Conservation (phyloP, 92 coral and sea anemone genomes). For the Ricordea florida region DNA sequence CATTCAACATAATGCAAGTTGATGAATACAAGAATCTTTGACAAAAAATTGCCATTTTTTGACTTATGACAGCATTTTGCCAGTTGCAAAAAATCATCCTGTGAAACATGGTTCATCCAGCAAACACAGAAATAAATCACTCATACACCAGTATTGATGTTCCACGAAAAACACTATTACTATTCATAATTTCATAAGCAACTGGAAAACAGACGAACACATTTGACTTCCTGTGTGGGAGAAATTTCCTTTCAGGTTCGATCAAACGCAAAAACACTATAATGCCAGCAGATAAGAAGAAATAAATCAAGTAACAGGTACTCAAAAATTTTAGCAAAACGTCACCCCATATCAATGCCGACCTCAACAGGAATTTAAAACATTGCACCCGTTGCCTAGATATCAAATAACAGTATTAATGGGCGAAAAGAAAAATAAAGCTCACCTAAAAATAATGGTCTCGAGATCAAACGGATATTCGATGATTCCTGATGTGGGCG, state of each 20-base stretch:
- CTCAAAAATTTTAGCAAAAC: not conserved
- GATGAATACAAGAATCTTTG: too few species aligned
- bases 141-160: too few species aligned
- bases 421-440: slow-evolving; percentile 5
- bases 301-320: not conserved
- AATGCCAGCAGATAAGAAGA: not conserved
- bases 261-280: not conserved
- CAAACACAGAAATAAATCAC: too few species aligned
- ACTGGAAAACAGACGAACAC: slow-evolving; percentile 1
- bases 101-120: too few species aligned
- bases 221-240: slow-evolving; percentile 41
- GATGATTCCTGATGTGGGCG: slow-evolving; percentile 98
- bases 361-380: slow-evolving; percentile 13
- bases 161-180: too few species aligned
- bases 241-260: slow-evolving; percentile 32
- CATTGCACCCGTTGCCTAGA: slow-evolving; percentile 33
- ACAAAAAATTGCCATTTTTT: too few species aligned
- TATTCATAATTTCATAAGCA: too few species aligned
- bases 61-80: too few species aligned
- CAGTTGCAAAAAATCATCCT: too few species aligned
- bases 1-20: too few species aligned
- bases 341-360: not conserved
- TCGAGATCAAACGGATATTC: slow-evolving; percentile 99
- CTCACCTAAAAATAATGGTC: slow-evolving; percentile 99
- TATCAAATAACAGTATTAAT: slow-evolving; percentile 35